Conservation (phyloP, 2,888 invertebrate genomes). For the Pecten maximus region DNA sequence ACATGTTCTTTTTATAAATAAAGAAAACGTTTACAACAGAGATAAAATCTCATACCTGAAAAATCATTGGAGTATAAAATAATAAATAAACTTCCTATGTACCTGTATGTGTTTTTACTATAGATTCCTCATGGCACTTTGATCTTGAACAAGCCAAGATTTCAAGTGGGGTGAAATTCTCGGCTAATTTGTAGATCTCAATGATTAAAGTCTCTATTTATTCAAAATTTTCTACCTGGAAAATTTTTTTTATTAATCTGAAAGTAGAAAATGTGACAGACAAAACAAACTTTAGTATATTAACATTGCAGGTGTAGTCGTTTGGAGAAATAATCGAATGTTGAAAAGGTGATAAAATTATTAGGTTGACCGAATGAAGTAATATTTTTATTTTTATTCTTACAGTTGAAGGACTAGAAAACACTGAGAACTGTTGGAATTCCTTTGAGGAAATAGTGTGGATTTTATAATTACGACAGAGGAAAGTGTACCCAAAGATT, state of each 20-base stretch:
- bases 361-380: background rate
- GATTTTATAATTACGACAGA: background rate
- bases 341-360: background rate
- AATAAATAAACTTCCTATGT: background rate
- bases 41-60: background rate
- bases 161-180: background rate
- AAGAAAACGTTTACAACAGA: background rate
- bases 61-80: background rate
- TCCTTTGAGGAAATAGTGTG: background rate
- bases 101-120: background rate
- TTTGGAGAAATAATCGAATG: background rate
- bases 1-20: background rate
- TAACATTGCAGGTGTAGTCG: background rate
- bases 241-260: background rate
- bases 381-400: background rate
- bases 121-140: background rate
- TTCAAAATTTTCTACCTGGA: background rate
- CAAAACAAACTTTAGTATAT: background rate
- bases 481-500: too few relatives aligned
- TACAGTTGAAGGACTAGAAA: background rate
- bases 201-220: background rate
- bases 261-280: slow-evolving; percentile 9
- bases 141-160: slow-evolving; percentile 7
- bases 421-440: background rate
- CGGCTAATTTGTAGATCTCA: background rate